Evolutionary conservation across 2,113 vertebrate genomes (phyloP).

Genomic region (Vicugna pacos): DNA sequence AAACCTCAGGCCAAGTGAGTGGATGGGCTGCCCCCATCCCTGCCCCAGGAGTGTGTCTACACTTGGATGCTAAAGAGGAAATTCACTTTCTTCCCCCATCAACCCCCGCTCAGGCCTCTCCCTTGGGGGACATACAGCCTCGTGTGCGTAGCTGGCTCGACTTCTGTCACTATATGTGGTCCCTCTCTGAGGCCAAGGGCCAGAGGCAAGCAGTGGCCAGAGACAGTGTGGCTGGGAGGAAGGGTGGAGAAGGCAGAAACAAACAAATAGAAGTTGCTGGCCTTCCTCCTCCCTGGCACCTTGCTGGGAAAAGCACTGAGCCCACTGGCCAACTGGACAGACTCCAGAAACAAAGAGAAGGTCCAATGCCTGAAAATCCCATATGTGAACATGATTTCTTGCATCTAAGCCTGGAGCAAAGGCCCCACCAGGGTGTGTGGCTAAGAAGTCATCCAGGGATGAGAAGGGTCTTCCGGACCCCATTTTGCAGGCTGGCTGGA

Average conservation of each 20-base stretch:
- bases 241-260: neutral
- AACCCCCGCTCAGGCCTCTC: neutral
- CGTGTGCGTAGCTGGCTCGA: neutral
- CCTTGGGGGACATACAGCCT: fast-evolving
- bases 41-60: fast-evolving
- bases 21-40: fast-evolving
- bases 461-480: neutral
- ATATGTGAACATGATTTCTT: neutral
- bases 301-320: neutral
- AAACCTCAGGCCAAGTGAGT: neutral
- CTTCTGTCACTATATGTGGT: neutral
- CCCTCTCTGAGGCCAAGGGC: neutral
- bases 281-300: neutral
- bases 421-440: neutral
- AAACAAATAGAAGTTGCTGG: fast-evolving
- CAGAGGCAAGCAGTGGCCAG: neutral
- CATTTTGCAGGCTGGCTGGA: fast-evolving
- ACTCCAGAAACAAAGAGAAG: neutral
- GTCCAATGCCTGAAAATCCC: neutral
- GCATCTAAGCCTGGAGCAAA: neutral
- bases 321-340: fast-evolving
- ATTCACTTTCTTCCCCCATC: neutral
- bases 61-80: neutral
- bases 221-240: neutral
- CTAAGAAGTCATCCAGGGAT: too few relatives aligned